phyloP scores from a whole-genome alignment of 2,888 invertebrate genomes.

The Melanostoma mellinum region DNA sequence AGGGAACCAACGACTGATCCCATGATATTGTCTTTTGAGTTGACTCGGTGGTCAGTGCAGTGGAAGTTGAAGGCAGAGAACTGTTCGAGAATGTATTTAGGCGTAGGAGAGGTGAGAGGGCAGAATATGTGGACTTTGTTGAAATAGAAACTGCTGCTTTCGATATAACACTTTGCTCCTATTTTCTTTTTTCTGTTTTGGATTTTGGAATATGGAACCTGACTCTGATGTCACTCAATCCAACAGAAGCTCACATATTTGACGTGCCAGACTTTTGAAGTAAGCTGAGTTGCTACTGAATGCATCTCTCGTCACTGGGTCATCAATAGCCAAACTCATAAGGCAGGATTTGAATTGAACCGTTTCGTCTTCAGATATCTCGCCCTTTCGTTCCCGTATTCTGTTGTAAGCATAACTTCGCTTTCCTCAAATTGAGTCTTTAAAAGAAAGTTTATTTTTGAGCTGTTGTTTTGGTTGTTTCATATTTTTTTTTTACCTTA shows the following conservation, averaged over 20 bases:
- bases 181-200: too few relatives aligned
- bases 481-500: conserved; percentile 84
- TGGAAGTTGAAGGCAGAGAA: not conserved
- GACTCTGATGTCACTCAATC: too few relatives aligned
- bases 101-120: too few relatives aligned
- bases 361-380: conserved; percentile 98
- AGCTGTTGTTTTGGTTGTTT: conserved; percentile 8
- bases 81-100: not conserved
- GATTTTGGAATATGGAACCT: too few relatives aligned
- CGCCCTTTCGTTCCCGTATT: conserved; percentile 96
- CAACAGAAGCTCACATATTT: conserved; percentile 91
- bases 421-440: conserved; percentile 93
- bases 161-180: too few relatives aligned
- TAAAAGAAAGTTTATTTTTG: conserved; percentile 54
- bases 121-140: too few relatives aligned
- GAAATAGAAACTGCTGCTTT: too few relatives aligned
- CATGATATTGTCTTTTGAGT: conserved; percentile 74
- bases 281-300: conserved; percentile 93
- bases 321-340: conserved; percentile 97
- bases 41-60: not conserved
- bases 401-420: conserved; percentile 92
- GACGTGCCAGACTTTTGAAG: conserved; percentile 91
- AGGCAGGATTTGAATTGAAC: conserved; percentile 97
- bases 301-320: conserved; percentile 97
- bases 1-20: conserved; percentile 76